Evolutionary conservation across 2,888 invertebrate genomes (phyloP).

Genomic region (Brenthis ino): DNA sequence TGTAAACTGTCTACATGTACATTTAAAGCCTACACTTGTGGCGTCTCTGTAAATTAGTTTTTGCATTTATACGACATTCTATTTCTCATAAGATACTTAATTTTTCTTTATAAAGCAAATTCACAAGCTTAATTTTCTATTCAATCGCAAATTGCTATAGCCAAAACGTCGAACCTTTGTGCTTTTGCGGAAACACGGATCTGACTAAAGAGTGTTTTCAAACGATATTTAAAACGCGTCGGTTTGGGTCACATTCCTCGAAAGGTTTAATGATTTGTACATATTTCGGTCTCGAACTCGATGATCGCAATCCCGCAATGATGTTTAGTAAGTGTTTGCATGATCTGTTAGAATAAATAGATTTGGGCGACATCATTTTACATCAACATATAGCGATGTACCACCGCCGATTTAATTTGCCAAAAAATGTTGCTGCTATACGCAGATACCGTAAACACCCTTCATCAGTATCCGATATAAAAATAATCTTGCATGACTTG

Average conservation of each 20-base stretch:
- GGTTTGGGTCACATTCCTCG: conserved; percentile 28
- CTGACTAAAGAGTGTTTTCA: conserved; percentile 40
- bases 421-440: conserved; percentile 28
- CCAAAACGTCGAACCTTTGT: conserved; percentile 51
- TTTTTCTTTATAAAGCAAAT: conserved; percentile 55
- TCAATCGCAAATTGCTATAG: conserved; percentile 68
- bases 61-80: conserved; percentile 59
- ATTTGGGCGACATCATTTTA: conserved; percentile 34
- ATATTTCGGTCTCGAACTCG: conserved; percentile 53
- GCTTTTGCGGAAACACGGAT: conserved; percentile 61
- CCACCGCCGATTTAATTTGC: conserved; percentile 32
- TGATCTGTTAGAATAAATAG: conserved; percentile 55
- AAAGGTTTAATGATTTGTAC: conserved; percentile 28
- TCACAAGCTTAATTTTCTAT: conserved; percentile 71
- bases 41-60: conserved; percentile 68
- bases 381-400: conserved; percentile 31
- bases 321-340: conserved; percentile 69
- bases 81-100: conserved; percentile 62
- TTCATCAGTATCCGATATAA: conserved; percentile 38
- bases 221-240: conserved; percentile 31
- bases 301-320: conserved; percentile 80
- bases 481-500: conserved; percentile 26
- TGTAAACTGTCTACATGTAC: conserved; percentile 58
- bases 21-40: conserved; percentile 68
- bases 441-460: conserved; percentile 35